A percentile compares a stretch with the other conserved stretches of the same genome.
These are phyloP conservation scores for Deilephila porcellus DNA, from an alignment of 2,888 invertebrate species.

Conservation along the genomic window DNA sequence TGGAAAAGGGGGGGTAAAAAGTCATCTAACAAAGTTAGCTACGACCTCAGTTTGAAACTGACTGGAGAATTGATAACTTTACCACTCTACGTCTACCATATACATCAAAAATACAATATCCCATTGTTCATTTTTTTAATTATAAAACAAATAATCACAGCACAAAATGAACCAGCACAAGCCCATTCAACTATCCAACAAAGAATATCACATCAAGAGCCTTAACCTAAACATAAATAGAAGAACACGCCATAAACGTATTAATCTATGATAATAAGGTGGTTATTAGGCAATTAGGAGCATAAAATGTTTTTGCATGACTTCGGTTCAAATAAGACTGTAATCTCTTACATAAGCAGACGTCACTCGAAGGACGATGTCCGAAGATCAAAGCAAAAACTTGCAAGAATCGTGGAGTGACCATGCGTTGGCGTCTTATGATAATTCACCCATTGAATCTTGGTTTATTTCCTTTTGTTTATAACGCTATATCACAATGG, in stretches of 20 bases:
- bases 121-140: too few relatives aligned
- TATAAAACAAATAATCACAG: not conserved
- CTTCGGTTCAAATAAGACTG: conserved; percentile 21
- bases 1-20: too few relatives aligned
- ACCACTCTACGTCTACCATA: too few relatives aligned
- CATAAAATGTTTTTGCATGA: conserved; percentile 21
- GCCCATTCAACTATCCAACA: not conserved
- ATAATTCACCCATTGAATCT: not conserved
- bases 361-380: conserved; percentile 58
- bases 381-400: conserved; percentile 58
- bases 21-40: too few relatives aligned
- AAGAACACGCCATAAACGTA: not conserved
- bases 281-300: conserved; percentile 17
- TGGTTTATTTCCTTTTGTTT: too few relatives aligned
- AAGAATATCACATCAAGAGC: conserved; percentile 1
- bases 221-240: not conserved
- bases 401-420: conserved; percentile 52
- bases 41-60: too few relatives aligned
- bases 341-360: conserved; percentile 46
- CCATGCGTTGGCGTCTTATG: conserved; percentile 39
- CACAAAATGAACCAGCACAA: not conserved
- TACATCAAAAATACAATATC: too few relatives aligned
- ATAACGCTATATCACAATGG: too few relatives aligned
- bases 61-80: too few relatives aligned
- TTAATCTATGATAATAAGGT: conserved; percentile 3